These are phyloP conservation scores for Datnioides undecimradiatus DNA, from an alignment of 2,113 vertebrate genomes.

Conservation along the genomic window DNA sequence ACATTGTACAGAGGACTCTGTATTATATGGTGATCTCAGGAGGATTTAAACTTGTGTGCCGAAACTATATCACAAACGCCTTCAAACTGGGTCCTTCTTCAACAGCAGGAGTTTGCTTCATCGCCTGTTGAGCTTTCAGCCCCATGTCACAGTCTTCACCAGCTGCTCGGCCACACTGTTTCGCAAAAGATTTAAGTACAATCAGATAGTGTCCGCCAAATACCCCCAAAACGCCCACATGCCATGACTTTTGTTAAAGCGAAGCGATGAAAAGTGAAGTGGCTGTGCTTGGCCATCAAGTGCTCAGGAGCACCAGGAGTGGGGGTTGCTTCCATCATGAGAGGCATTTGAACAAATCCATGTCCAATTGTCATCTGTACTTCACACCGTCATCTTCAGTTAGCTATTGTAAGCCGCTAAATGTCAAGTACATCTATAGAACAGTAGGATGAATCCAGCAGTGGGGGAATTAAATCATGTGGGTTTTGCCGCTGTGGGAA, in stretches of 20 bases:
- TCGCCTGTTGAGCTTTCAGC: not conserved
- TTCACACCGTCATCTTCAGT: conserved; percentile 39
- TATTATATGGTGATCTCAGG: too few relatives aligned
- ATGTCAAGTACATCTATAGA: conserved; percentile 58
- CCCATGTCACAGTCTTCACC: too few relatives aligned
- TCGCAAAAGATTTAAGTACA: not conserved
- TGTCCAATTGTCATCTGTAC: conserved; percentile 35
- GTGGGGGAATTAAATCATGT: not conserved
- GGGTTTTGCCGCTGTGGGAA: not conserved
- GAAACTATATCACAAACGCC: not conserved
- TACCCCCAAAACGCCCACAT: not conserved
- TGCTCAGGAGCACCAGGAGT: conserved; percentile 20
- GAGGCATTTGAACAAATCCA: conserved; percentile 51
- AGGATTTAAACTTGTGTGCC: too few relatives aligned
- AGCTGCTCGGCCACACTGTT: not conserved
- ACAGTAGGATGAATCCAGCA: not conserved
- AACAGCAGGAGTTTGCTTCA: not conserved
- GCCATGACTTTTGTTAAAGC: not conserved
- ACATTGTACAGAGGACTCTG: too few relatives aligned
- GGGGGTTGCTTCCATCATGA: conserved; percentile 20
- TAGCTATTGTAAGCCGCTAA: conserved; percentile 43
- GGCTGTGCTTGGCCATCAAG: conserved; percentile 10
- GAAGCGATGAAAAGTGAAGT: conserved; percentile 39
- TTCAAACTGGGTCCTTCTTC: not conserved
- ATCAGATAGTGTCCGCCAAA: not conserved